A percentile compares a stretch with the other conserved stretches of the same genome.
These are phyloP conservation scores for Andricus quercusramuli DNA, from an alignment of 2,888 invertebrate genomes.

Conservation along the genomic window DNA sequence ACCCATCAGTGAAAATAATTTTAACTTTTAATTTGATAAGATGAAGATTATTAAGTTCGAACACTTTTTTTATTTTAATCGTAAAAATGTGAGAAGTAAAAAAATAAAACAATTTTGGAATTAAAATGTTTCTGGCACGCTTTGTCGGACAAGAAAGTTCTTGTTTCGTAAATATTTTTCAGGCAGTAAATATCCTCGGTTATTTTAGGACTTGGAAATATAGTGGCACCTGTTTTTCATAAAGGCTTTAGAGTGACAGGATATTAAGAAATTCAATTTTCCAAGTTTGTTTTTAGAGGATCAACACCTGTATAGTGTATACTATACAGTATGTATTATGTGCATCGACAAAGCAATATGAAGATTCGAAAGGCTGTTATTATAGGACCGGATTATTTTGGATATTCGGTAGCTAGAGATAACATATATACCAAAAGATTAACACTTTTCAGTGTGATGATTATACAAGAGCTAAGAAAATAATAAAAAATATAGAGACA, in stretches of 20 bases:
- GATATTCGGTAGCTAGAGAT: background rate
- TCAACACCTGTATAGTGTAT: background rate
- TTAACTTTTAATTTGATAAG: too few relatives aligned
- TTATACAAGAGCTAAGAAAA: too few relatives aligned
- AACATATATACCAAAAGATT: background rate
- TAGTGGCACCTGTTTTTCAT: background rate
- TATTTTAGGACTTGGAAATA: background rate
- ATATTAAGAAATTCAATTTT: background rate
- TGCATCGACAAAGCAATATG: slow-evolving; percentile 22
- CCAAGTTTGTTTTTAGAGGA: background rate
- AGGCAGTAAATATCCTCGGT: background rate
- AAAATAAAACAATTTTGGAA: background rate
- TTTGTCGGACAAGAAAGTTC: background rate
- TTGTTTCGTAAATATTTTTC: background rate
- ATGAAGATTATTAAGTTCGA: too few relatives aligned
- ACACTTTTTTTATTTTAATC: too few relatives aligned
- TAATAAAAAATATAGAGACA: too few relatives aligned
- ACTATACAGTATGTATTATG: too few relatives aligned
- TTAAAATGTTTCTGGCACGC: background rate
- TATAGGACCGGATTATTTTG: background rate
- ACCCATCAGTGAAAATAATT: too few relatives aligned
- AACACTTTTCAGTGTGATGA: background rate
- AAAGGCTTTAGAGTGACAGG: background rate
- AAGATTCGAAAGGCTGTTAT: background rate
- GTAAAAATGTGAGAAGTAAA: background rate